A percentile compares a stretch with the other conserved stretches of the same genome.
phyloP scores from a whole-genome alignment of 2,888 invertebrate genomes.

The Neoascia interrupta region DNA sequence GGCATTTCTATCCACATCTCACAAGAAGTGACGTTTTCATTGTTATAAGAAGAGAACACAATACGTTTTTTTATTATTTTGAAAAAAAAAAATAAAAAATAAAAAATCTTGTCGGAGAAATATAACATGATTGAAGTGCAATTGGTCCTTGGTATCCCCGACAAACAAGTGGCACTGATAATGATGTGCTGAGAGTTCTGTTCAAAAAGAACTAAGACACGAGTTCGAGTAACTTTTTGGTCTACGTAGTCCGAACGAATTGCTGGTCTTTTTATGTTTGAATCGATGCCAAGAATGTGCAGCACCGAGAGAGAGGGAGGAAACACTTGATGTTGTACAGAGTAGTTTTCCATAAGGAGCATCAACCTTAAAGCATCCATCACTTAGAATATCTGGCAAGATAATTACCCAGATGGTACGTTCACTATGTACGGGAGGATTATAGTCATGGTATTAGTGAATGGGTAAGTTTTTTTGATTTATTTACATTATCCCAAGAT shows the following conservation, averaged over 20 bases:
- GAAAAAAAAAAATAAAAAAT: too few species aligned
- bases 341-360: background rate
- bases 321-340: background rate
- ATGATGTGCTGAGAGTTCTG: conserved; percentile 43
- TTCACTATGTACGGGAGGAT: too few species aligned
- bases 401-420: background rate
- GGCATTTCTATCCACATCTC: too few species aligned
- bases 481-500: too few species aligned
- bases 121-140: conserved; percentile 5
- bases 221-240: too few species aligned
- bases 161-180: conserved; percentile 48
- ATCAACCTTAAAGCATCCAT: background rate
- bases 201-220: conserved; percentile 35
- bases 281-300: background rate
- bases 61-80: background rate
- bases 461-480: too few species aligned
- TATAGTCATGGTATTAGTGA: too few species aligned
- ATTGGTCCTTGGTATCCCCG: conserved; percentile 37
- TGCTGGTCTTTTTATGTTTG: background rate
- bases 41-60: background rate
- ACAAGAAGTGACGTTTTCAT: background rate
- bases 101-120: conserved; percentile 1
- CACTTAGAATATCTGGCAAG: background rate
- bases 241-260: too few species aligned
- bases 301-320: background rate